phyloP scores from a whole-genome alignment of 1,140 invertebrate genomes.

The Dinothrombium tinctorium region DNA sequence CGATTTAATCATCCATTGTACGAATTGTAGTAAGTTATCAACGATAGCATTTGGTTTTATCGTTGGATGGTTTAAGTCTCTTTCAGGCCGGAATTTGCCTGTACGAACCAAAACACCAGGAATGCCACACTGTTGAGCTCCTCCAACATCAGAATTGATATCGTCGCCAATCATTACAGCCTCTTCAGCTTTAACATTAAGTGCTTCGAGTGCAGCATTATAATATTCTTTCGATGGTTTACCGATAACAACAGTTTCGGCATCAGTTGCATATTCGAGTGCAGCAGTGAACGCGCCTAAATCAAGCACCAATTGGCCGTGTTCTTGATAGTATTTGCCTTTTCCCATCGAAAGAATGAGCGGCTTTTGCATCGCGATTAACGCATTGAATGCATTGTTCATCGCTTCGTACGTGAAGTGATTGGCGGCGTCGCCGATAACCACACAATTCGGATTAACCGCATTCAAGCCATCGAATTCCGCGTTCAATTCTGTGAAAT shows the following conservation, averaged over 20 bases:
- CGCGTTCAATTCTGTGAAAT: conserved; percentile 21
- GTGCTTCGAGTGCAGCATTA: conserved; percentile 24
- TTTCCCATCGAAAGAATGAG: conserved; percentile 29
- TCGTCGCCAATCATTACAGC: conserved; percentile 31
- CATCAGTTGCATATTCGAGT: conserved; percentile 29
- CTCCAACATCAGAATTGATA: conserved; percentile 30
- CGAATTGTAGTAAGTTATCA: conserved; percentile 22
- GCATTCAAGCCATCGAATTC: conserved; percentile 25
- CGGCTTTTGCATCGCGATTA: conserved; percentile 20
- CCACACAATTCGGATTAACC: conserved; percentile 31
- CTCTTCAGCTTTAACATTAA: conserved; percentile 21
- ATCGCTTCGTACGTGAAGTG: conserved; percentile 29
- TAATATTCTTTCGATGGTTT: conserved; percentile 32
- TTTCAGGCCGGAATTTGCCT: conserved; percentile 29
- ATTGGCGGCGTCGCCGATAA: conserved; percentile 30
- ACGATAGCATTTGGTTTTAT: conserved; percentile 30
- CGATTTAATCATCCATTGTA: too few species aligned
- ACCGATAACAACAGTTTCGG: conserved; percentile 27
- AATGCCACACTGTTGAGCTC: conserved; percentile 28
- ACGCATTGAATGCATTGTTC: conserved; percentile 28
- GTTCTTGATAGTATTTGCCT: conserved; percentile 31
- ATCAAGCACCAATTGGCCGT: conserved; percentile 27
- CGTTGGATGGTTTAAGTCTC: conserved; percentile 26
- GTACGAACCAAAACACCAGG: conserved; percentile 31
- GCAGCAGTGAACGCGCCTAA: conserved; percentile 29